These are phyloP conservation scores for Spea bombifrons DNA, from an alignment of 2,113 vertebrate species.

Conservation along the genomic window DNA sequence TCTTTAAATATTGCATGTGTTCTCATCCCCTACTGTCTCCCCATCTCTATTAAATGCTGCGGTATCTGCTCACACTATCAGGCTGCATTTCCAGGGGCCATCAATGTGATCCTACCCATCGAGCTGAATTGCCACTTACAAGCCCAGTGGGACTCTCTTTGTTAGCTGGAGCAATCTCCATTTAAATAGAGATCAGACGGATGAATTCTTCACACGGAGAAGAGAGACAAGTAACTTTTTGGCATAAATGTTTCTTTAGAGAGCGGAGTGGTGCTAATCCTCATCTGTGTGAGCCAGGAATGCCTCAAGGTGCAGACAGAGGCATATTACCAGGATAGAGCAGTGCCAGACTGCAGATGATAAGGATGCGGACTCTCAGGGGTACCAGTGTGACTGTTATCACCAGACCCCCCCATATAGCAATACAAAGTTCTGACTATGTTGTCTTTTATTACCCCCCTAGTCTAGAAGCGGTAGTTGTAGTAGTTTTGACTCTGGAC, in stretches of 20 bases:
- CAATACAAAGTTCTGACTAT: neutral
- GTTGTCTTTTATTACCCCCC: neutral
- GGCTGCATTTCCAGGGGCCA: slow-evolving; percentile 46
- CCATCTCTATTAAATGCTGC: slow-evolving; percentile 44
- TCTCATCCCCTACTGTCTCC: slow-evolving; percentile 23
- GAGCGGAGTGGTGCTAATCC: slow-evolving; percentile 6
- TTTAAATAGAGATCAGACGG: slow-evolving; percentile 53
- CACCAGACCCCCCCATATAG: neutral
- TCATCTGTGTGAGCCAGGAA: neutral
- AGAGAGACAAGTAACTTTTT: slow-evolving; percentile 41
- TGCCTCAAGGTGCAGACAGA: slow-evolving; percentile 8
- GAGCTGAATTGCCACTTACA: slow-evolving; percentile 52
- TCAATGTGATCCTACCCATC: slow-evolving; percentile 46
- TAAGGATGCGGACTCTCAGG: neutral
- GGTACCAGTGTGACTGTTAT: neutral
- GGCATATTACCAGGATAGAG: neutral
- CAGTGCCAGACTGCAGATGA: neutral
- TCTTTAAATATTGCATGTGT: slow-evolving; percentile 30
- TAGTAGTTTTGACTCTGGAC: neutral
- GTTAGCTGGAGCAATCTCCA: slow-evolving; percentile 47
- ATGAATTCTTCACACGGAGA: slow-evolving; percentile 38
- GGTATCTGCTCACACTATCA: slow-evolving; percentile 41
- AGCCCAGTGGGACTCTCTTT: slow-evolving; percentile 50
- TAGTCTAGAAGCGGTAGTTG: no score
- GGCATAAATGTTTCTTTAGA: slow-evolving; percentile 27